A percentile compares a stretch with the other conserved stretches of the same genome.
Evolutionary conservation across 2,888 invertebrate species (phyloP).

Genomic region (Drosophila melanocephala): DNA sequence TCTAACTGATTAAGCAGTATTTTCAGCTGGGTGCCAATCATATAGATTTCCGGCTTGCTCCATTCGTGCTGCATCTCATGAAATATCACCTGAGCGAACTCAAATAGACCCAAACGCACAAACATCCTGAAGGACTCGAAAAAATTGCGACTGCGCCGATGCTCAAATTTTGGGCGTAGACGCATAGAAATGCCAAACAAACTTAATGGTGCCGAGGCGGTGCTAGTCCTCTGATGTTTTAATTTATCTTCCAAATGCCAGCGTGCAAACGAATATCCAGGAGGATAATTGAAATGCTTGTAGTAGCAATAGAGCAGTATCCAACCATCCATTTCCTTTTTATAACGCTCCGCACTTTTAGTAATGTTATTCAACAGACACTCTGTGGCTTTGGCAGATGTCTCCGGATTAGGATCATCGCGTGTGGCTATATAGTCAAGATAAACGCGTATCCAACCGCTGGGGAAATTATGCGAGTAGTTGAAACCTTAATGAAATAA

Average conservation of each 20-base stretch:
- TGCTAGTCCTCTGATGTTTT: background rate
- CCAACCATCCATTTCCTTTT: slow-evolving; percentile 61
- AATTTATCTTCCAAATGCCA: slow-evolving; percentile 67
- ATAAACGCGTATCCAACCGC: slow-evolving; percentile 66
- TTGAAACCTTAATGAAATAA: background rate
- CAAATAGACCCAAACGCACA: slow-evolving; percentile 68
- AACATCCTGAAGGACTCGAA: slow-evolving; percentile 55
- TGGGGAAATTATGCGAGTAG: slow-evolving; percentile 1
- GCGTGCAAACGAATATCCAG: slow-evolving; percentile 73
- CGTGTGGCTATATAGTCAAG: slow-evolving; percentile 62
- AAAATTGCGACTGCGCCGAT: slow-evolving; percentile 33
- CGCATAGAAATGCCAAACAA: slow-evolving; percentile 63
- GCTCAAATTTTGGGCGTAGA: slow-evolving; percentile 26
- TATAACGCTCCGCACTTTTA: slow-evolving; percentile 32
- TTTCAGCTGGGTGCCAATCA: slow-evolving; percentile 61
- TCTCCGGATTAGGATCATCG: slow-evolving; percentile 44
- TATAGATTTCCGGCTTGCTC: slow-evolving; percentile 62
- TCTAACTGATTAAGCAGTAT: slow-evolving; percentile 52
- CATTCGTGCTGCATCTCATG: slow-evolving; percentile 49
- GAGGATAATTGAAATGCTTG: slow-evolving; percentile 62
- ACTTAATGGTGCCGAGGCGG: slow-evolving; percentile 50
- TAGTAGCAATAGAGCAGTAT: slow-evolving; percentile 76
- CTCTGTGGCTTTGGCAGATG: slow-evolving; percentile 55
- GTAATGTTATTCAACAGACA: slow-evolving; percentile 59
- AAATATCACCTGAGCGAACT: slow-evolving; percentile 73